phyloP scores from a whole-genome alignment of 2,888 invertebrate genomes.

The Mycalesis mineus region DNA sequence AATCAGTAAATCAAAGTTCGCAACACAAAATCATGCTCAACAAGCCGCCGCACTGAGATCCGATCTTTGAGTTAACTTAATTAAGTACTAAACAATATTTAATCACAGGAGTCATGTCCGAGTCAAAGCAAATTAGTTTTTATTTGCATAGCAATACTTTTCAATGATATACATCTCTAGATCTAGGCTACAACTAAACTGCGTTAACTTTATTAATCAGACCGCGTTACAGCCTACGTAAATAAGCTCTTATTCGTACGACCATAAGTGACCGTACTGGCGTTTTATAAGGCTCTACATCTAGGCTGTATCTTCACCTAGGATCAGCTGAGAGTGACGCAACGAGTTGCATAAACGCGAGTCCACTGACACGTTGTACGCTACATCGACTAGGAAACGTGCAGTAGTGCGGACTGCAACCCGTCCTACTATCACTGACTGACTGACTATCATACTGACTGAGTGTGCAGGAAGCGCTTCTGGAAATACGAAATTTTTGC shows the following conservation, averaged over 20 bases:
- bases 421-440: no score
- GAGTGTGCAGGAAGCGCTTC: no score
- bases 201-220: background rate
- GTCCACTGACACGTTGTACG: background rate
- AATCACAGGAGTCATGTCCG: background rate
- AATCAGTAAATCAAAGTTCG: no score
- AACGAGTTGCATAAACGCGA: constrained; percentile 7
- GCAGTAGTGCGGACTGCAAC: background rate
- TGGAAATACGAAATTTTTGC: no score
- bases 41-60: background rate
- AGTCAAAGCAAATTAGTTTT: background rate
- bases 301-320: background rate
- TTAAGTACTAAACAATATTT: background rate
- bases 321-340: constrained; percentile 16
- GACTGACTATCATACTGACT: no score
- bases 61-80: background rate
- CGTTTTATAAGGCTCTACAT: background rate
- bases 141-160: background rate
- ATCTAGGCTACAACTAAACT: background rate
- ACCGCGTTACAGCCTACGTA: background rate
- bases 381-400: background rate
- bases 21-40: background rate
- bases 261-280: background rate
- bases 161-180: background rate
- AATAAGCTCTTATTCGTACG: background rate